Conservation (phyloP, 2,888 invertebrate species). For the Blomia tropicalis region DNA sequence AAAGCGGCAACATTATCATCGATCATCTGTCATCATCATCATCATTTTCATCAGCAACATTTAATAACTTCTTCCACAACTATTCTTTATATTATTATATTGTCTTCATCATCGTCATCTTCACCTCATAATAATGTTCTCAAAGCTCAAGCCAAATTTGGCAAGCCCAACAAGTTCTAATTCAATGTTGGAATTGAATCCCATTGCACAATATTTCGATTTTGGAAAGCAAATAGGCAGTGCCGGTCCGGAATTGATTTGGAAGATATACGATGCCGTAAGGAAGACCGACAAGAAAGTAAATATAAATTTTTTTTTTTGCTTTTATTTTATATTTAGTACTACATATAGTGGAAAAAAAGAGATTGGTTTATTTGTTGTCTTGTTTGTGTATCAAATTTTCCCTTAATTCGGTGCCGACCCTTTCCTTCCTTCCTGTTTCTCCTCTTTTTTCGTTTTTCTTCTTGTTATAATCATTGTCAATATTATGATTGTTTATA, state of each 20-base stretch:
- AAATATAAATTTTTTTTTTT: slow-evolving; percentile 34
- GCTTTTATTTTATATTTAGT: not conserved
- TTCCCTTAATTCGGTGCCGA: not conserved
- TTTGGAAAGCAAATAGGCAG: slow-evolving; percentile 62
- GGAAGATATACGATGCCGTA: slow-evolving; percentile 78
- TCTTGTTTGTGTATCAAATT: not conserved
- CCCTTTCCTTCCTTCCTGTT: not conserved
- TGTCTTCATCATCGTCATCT: not conserved
- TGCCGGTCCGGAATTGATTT: slow-evolving; percentile 72
- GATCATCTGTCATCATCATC: not conserved
- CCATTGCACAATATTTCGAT: slow-evolving; percentile 70
- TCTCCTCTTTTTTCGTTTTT: no score
- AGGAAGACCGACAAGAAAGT: slow-evolving; percentile 79
- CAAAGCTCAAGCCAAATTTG: slow-evolving; percentile 28
- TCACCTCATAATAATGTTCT: slow-evolving; percentile 27
- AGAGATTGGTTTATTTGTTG: not conserved
- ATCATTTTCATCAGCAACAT: not conserved
- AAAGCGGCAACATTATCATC: no score
- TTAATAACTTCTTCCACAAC: not conserved
- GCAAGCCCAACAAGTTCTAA: slow-evolving; percentile 20
- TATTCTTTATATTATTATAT: slow-evolving; percentile 1
- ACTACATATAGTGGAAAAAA: not conserved
- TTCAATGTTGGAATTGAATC: slow-evolving; percentile 40
- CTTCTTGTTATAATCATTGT: not conserved
- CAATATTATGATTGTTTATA: not conserved